Evolutionary conservation across 1,140 invertebrate species (phyloP).

Genomic region (Drosophila santomea): DNA sequence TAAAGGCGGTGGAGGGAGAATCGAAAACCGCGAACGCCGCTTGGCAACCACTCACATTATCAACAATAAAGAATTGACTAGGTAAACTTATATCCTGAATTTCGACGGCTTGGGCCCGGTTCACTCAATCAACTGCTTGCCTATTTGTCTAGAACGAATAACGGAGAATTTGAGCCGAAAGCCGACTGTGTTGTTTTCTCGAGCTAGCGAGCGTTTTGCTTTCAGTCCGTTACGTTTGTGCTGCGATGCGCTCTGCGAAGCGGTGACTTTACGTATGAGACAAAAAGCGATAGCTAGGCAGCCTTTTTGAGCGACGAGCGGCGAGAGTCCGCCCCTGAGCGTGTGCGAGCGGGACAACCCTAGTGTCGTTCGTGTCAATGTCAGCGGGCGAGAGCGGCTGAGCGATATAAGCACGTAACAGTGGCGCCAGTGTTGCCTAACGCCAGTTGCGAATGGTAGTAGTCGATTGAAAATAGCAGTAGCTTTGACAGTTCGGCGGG

Average conservation of each 20-base stretch:
- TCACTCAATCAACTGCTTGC: conserved; percentile 70
- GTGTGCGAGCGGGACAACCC: conserved; percentile 62
- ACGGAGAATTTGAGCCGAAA: conserved; percentile 30
- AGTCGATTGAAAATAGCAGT: background rate
- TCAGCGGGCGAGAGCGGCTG: conserved; percentile 63
- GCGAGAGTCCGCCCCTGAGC: conserved; percentile 11
- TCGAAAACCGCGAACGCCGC: conserved; percentile 30
- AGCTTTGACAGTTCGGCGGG: no score
- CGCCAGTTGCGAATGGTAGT: conserved; percentile 36
- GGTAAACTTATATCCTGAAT: conserved; percentile 78
- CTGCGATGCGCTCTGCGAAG: conserved; percentile 56
- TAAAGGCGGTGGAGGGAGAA: background rate
- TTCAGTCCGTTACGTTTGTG: conserved; percentile 40
- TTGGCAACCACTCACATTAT: conserved; percentile 78
- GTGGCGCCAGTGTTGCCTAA: conserved; percentile 58
- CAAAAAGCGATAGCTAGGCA: conserved; percentile 54
- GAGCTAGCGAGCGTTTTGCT: conserved; percentile 32
- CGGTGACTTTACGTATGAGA: conserved; percentile 67
- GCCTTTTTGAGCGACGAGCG: conserved; percentile 57
- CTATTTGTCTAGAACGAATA: conserved; percentile 44
- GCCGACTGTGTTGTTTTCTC: conserved; percentile 17
- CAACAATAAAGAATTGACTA: conserved; percentile 83
- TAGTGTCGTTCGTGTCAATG: conserved; percentile 58
- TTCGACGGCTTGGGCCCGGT: conserved; percentile 73
- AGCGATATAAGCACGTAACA: conserved; percentile 45